phyloP scores from a whole-genome alignment of 64 coral and sea anemone genomes.

The Astreopora myriophthalma region DNA sequence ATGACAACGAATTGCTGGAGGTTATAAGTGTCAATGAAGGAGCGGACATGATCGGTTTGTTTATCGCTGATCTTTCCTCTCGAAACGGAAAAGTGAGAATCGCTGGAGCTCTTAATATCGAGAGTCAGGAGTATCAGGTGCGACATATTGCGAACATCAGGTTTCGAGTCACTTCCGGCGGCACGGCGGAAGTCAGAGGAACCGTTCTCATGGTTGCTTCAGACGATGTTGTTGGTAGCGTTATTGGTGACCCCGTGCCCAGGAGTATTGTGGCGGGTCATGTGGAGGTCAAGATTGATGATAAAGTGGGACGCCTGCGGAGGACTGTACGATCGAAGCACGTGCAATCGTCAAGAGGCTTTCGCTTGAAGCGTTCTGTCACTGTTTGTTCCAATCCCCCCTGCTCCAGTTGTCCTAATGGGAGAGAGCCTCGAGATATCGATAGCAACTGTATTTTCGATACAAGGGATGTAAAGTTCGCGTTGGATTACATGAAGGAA shows the following conservation, averaged over 20 bases:
- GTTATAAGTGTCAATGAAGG: slow-evolving; percentile 42
- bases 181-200: slow-evolving; percentile 14
- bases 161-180: slow-evolving; percentile 7
- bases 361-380: background rate
- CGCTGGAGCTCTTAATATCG: slow-evolving; percentile 11
- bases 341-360: background rate
- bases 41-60: slow-evolving; percentile 38
- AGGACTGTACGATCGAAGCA: background rate
- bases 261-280: slow-evolving; percentile 50
- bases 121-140: background rate
- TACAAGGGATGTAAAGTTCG: slow-evolving; percentile 59
- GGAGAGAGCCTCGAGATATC: slow-evolving; percentile 34
- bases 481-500: slow-evolving; percentile 56
- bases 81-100: slow-evolving; percentile 50
- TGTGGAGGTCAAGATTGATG: background rate
- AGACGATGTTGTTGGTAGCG: slow-evolving; percentile 43
- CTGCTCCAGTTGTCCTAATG: slow-evolving; percentile 4
- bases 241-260: slow-evolving; percentile 16
- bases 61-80: background rate
- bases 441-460: slow-evolving; percentile 68
- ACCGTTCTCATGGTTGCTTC: slow-evolving; percentile 53
- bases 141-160: slow-evolving; percentile 53
- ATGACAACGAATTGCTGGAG: background rate
- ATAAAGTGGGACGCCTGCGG: background rate
- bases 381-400: slow-evolving; percentile 29